phyloP scores from a whole-genome alignment of 2,113 vertebrate genomes.

The Mixornis gularis region DNA sequence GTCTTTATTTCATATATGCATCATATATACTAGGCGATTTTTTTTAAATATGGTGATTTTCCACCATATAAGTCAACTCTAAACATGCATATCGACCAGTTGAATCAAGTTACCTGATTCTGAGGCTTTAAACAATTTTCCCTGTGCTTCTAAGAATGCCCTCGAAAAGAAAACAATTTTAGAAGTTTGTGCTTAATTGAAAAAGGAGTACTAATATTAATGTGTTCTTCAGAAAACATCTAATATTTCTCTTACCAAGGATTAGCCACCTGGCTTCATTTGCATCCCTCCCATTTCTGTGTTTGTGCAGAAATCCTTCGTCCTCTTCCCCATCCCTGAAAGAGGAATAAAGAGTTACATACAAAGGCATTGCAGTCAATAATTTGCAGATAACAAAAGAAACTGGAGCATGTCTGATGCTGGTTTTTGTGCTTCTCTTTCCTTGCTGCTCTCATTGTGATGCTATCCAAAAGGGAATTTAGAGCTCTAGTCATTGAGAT shows the following conservation, averaged over 20 bases:
- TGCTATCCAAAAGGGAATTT: constrained; percentile 81
- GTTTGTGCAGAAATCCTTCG: not conserved
- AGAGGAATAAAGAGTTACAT: not conserved
- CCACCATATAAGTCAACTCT: not conserved
- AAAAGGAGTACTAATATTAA: not conserved
- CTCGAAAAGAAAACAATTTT: not conserved
- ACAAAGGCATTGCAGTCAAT: not conserved
- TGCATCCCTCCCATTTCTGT: not conserved
- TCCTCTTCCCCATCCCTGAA: not conserved
- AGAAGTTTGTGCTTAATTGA: not conserved
- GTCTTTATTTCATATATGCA: not conserved
- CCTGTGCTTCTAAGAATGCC: not conserved
- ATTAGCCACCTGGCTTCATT: constrained; percentile 22
- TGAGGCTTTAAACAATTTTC: not conserved
- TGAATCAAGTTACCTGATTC: not conserved
- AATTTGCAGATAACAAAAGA: constrained; percentile 35
- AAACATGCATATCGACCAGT: rapidly evolving
- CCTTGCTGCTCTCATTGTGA: not conserved
- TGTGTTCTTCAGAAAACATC: not conserved
- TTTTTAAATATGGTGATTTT: not conserved
- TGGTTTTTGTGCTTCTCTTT: constrained; percentile 31
- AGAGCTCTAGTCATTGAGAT: constrained; percentile 94
- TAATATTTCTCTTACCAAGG: not conserved
- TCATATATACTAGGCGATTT: not conserved
- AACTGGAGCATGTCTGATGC: not conserved